Evolutionary conservation across 2,113 vertebrate genomes (phyloP).

Genomic region (Apaloderma vittatum): DNA sequence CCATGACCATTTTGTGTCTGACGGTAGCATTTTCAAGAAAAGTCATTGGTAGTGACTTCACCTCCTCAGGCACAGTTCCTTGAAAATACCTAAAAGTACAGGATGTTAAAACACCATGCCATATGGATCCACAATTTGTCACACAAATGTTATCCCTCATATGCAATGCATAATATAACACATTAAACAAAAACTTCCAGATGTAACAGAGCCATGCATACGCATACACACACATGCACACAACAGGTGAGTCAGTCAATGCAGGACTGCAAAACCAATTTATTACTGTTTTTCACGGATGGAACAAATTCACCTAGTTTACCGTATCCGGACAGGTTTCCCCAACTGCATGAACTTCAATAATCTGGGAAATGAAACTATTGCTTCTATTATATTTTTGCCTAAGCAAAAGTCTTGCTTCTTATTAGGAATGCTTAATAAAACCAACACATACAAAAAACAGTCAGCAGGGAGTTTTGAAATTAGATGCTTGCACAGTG

Average conservation of each 20-base stretch:
- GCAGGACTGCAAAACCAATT: not conserved
- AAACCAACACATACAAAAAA: conserved; percentile 71
- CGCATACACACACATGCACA: too few species aligned
- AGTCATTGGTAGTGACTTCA: not conserved
- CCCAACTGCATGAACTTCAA: not conserved
- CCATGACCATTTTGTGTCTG: not conserved
- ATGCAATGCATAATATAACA: not conserved
- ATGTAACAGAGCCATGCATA: not conserved
- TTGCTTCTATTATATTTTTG: conserved; percentile 14
- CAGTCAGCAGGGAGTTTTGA: conserved; percentile 68
- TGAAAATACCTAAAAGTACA: conserved; percentile 24
- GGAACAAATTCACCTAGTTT: conserved; percentile 7
- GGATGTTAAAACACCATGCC: not conserved
- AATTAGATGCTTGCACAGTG: conserved; percentile 61
- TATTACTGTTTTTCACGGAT: not conserved
- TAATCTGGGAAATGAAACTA: not conserved
- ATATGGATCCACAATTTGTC: not conserved
- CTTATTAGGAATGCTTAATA: conserved; percentile 72
- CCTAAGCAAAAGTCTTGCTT: conserved; percentile 57
- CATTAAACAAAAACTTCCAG: not conserved
- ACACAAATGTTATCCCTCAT: not conserved
- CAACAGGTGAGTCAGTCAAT: not conserved
- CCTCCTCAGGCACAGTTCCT: not conserved
- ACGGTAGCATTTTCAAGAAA: not conserved
- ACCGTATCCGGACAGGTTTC: not conserved